Evolutionary conservation across 2,797 vertebrate genomes (phyloP).

Genomic region (Muscicapa comitata): DNA sequence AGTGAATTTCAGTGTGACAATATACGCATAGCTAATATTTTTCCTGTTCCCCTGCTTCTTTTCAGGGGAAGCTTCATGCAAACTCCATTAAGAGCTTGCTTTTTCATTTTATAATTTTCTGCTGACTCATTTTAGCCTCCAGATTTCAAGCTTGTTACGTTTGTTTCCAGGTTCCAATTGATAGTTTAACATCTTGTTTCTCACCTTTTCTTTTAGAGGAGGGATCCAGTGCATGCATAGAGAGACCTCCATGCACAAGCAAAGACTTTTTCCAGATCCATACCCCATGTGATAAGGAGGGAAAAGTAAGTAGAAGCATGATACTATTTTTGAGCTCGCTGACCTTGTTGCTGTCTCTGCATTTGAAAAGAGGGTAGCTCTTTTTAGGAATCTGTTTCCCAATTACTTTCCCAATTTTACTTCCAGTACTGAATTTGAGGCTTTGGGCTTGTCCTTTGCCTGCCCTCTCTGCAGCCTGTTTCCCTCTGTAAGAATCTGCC

Average conservation of each 20-base stretch:
- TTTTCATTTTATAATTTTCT: not conserved
- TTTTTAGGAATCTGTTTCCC: not conserved
- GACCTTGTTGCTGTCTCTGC: not conserved
- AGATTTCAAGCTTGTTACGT: fast-evolving
- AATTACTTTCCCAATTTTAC: not conserved
- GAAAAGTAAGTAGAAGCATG: constrained; percentile 80
- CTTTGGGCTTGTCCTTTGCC: not conserved
- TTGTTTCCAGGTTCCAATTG: not conserved
- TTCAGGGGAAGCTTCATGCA: not conserved
- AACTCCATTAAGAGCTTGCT: not conserved
- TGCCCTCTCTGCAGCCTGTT: not conserved
- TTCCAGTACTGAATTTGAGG: not conserved
- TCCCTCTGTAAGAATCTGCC: not conserved
- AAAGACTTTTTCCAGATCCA: constrained; percentile 97
- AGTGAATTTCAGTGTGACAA: not conserved
- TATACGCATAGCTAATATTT: not conserved
- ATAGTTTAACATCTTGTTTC: not conserved
- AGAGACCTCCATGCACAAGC: constrained; percentile 84
- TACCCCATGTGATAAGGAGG: constrained; percentile 87
- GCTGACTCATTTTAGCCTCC: not conserved
- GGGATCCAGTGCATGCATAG: constrained; percentile 82
- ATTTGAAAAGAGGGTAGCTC: not conserved
- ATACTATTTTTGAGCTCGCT: not conserved
- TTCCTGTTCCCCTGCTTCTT: fast-evolving
- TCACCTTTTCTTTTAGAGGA: constrained; percentile 78